phyloP scores from a whole-genome alignment of 2,797 vertebrate species.

The Lithobates sylvaticus region DNA sequence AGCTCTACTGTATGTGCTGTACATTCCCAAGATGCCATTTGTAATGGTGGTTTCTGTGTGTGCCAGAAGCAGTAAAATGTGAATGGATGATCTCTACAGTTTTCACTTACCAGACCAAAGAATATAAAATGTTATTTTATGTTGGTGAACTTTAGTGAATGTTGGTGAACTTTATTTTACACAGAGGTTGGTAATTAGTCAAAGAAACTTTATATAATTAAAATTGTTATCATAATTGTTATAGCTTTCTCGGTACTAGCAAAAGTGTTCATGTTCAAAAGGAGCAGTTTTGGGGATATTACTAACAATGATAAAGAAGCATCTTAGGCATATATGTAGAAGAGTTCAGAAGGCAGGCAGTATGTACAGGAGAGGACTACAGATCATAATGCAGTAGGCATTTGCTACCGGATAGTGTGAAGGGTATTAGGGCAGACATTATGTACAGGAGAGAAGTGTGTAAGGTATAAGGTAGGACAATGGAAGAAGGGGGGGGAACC shows the following conservation, averaged over 20 bases:
- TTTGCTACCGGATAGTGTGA: no score
- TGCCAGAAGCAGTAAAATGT: slow-evolving; percentile 1
- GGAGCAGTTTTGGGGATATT: no score
- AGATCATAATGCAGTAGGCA: no score
- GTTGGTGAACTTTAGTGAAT: neutral
- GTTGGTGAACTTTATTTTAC: neutral
- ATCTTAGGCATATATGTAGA: neutral
- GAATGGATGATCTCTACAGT: neutral
- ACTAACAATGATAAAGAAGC: neutral
- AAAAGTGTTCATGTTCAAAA: neutral
- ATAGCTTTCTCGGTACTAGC: no score
- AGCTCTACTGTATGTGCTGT: neutral
- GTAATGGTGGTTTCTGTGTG: neutral
- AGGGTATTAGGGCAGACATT: no score
- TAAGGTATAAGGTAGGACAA: no score
- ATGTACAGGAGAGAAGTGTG: no score
- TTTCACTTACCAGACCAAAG: neutral
- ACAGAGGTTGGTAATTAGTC: neutral
- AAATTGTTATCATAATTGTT: no score
- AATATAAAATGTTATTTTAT: neutral
- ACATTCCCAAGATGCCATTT: slow-evolving; percentile 10
- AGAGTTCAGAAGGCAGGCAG: neutral
- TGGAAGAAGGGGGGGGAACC: no score
- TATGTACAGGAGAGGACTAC: no score
- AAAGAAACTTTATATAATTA: no score